A percentile compares a stretch with the other conserved stretches of the same genome.
These are phyloP conservation scores for Plutomurus gul DNA, from an alignment of 1,140 invertebrate genomes.

Conservation along the genomic window DNA sequence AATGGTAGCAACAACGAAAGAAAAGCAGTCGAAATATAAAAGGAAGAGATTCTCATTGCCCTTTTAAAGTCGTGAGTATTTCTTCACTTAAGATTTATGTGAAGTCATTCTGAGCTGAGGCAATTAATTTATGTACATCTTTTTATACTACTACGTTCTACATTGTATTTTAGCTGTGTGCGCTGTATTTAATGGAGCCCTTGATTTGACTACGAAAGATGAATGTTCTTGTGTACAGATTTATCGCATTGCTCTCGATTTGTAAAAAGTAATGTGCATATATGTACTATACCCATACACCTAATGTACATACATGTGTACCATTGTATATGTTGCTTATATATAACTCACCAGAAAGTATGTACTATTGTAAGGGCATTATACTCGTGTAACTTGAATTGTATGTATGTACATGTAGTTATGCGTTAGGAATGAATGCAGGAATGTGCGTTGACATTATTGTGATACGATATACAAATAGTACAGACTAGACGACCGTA, in stretches of 20 bases:
- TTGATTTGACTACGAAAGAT: neutral
- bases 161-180: neutral
- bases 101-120: too few species aligned
- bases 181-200: neutral
- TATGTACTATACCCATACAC: neutral
- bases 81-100: too few species aligned
- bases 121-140: too few species aligned
- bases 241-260: neutral
- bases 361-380: neutral
- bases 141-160: neutral
- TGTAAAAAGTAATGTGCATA: neutral
- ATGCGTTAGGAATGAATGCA: neutral
- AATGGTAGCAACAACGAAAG: too few species aligned
- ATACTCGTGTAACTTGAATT: neutral
- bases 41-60: too few species aligned
- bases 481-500: too few species aligned
- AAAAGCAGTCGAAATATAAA: too few species aligned
- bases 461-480: slow-evolving; percentile 9
- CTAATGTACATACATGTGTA: neutral
- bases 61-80: too few species aligned
- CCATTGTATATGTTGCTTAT: too few species aligned
- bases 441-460: slow-evolving; percentile 19
- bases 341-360: too few species aligned
- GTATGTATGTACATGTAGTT: neutral
- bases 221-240: slow-evolving; percentile 13